These are phyloP conservation scores for Brachycybe producta DNA, from an alignment of 2,888 invertebrate genomes.

Conservation along the genomic window DNA sequence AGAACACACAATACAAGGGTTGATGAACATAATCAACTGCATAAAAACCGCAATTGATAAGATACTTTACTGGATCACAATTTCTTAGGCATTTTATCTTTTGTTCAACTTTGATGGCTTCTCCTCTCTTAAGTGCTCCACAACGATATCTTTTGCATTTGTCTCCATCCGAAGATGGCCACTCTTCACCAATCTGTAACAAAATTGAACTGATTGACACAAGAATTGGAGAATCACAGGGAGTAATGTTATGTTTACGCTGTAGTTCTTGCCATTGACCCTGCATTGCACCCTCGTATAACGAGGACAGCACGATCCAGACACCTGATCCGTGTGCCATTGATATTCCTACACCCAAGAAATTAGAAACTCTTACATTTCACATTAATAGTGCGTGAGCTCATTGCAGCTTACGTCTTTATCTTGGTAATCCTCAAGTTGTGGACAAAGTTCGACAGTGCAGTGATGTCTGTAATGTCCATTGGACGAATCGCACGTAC, in stretches of 20 bases:
- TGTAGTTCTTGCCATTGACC: constrained; percentile 26
- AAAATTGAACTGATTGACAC: too few relatives aligned
- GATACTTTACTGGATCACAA: constrained; percentile 39
- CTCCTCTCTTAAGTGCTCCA: constrained; percentile 36
- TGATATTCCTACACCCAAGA: constrained; percentile 38
- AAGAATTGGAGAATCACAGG: constrained; percentile 26
- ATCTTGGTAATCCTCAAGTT: constrained; percentile 31
- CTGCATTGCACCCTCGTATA: constrained; percentile 47
- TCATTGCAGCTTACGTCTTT: constrained; percentile 28
- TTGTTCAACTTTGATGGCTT: constrained; percentile 42
- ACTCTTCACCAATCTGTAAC: constrained; percentile 44
- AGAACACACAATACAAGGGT: too few relatives aligned
- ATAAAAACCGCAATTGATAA: too few relatives aligned
- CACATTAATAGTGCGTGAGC: background rate
- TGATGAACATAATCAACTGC: too few relatives aligned
- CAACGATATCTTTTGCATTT: constrained; percentile 46
- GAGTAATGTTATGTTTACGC: constrained; percentile 17
- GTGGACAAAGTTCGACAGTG: constrained; percentile 41
- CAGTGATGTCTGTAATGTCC: constrained; percentile 38
- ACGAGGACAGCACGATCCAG: constrained; percentile 51
- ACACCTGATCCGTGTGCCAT: constrained; percentile 40
- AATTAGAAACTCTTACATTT: background rate
- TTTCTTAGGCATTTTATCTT: constrained; percentile 42
- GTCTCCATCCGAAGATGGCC: constrained; percentile 42
- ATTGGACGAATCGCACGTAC: constrained; percentile 40